phyloP scores from a whole-genome alignment of 2,113 vertebrate genomes.

The Austrofundulus limnaeus region DNA sequence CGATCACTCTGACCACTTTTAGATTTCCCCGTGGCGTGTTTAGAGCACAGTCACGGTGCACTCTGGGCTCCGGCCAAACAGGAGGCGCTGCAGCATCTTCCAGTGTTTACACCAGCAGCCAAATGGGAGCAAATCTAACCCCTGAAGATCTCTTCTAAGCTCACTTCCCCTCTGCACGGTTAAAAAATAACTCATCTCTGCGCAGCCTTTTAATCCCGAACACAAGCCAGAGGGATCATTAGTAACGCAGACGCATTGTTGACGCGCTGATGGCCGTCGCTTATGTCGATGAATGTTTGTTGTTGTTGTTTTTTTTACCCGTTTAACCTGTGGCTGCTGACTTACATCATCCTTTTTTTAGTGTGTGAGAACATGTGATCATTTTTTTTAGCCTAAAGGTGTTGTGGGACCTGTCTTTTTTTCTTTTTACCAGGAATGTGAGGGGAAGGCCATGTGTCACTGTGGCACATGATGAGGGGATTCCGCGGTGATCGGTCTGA shows the following conservation, averaged over 20 bases:
- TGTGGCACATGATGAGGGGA: conserved; percentile 34
- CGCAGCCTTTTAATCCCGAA: conserved; percentile 32
- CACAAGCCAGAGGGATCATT: conserved; percentile 18
- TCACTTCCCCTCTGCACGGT: conserved; percentile 29
- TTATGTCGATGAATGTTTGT: conserved; percentile 5
- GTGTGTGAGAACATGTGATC: too few species aligned
- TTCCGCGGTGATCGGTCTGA: conserved; percentile 53
- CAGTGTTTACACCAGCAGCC: conserved; percentile 54
- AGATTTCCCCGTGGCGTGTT: conserved; percentile 29
- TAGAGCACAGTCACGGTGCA: conserved; percentile 41
- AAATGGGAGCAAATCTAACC: conserved; percentile 53
- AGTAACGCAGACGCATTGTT: conserved; percentile 21
- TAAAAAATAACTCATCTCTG: conserved; percentile 36
- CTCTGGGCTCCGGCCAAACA: conserved; percentile 48
- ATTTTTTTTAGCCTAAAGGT: too few species aligned
- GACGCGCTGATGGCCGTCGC: conserved; percentile 19
- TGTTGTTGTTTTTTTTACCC: conserved; percentile 15
- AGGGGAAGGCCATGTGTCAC: conserved; percentile 36
- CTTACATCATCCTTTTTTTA: too few species aligned
- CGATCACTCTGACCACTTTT: conserved; percentile 42
- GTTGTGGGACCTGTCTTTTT: neutral
- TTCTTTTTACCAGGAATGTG: conserved; percentile 27
- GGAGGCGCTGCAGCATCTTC: conserved; percentile 39
- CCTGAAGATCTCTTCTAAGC: conserved; percentile 30
- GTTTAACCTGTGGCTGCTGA: conserved; percentile 4